These are phyloP conservation scores for Neomicropteryx cornuta DNA, from an alignment of 1,140 invertebrate species.

Conservation along the genomic window DNA sequence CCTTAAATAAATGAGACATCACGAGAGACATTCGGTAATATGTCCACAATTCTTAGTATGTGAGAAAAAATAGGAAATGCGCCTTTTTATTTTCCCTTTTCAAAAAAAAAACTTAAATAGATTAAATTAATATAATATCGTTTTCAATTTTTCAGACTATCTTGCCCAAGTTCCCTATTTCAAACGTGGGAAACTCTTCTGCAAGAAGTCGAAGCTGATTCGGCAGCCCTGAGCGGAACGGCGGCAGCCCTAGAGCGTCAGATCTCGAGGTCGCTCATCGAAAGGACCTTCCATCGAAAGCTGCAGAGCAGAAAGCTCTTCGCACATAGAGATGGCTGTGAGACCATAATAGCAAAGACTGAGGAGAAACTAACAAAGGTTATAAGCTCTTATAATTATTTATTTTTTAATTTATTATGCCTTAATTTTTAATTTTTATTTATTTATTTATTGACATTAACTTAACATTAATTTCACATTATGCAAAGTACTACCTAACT, in stretches of 20 bases:
- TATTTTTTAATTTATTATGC: no score
- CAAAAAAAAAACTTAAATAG: slow-evolving; percentile 1
- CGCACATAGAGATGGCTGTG: slow-evolving; percentile 82
- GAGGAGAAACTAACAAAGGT: slow-evolving; percentile 82
- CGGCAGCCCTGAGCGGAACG: slow-evolving; percentile 79
- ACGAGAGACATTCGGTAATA: no score
- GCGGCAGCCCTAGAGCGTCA: slow-evolving; percentile 67
- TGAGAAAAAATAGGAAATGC: no score
- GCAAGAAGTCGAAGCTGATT: slow-evolving; percentile 88
- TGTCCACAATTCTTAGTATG: no score
- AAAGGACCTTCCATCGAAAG: slow-evolving; percentile 84
- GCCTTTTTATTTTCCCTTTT: slow-evolving; percentile 11
- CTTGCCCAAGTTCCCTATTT: slow-evolving; percentile 71
- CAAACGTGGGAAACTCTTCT: slow-evolving; percentile 86
- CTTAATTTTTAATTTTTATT: no score
- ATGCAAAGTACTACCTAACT: no score
- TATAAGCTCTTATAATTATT: slow-evolving; percentile 17
- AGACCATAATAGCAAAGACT: slow-evolving; percentile 78
- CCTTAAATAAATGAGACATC: no score
- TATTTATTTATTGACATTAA: no score
- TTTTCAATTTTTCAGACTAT: slow-evolving; percentile 45
- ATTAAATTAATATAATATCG: neutral
- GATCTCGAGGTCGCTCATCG: slow-evolving; percentile 76
- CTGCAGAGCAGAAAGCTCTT: slow-evolving; percentile 89
- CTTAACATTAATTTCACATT: no score